phyloP scores from a whole-genome alignment of 2,113 vertebrate genomes.

The Brachirus orientalis region DNA sequence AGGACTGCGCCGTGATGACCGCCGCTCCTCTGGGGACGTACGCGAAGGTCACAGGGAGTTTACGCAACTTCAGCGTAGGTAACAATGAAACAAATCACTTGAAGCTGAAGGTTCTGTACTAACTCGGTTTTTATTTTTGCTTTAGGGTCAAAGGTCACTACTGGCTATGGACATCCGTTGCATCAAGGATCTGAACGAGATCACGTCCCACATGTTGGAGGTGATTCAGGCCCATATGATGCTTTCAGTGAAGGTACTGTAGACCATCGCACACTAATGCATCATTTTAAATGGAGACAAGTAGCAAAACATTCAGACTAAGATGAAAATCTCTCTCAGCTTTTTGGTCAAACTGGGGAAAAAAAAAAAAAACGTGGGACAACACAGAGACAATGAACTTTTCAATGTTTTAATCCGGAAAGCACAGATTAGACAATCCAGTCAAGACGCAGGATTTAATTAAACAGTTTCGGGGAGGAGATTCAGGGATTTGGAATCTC shows the following conservation, averaged over 20 bases:
- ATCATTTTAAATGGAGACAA: too few species aligned
- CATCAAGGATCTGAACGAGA: slow-evolving; percentile 88
- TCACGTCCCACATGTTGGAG: slow-evolving; percentile 90
- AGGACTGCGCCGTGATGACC: slow-evolving; percentile 75
- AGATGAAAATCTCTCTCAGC: too few species aligned
- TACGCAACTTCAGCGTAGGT: slow-evolving; percentile 84
- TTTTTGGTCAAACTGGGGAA: too few species aligned
- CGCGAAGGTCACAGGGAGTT: slow-evolving; percentile 86
- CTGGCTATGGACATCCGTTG: slow-evolving; percentile 84
- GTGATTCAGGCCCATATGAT: slow-evolving; percentile 86
- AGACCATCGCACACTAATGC: too few species aligned
- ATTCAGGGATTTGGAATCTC: too few species aligned
- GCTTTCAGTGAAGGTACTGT: slow-evolving; percentile 41
- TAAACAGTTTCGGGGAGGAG: too few species aligned
- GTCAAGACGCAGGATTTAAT: too few species aligned
- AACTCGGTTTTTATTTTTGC: background rate
- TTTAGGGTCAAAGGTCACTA: slow-evolving; percentile 86
- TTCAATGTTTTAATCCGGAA: too few species aligned
- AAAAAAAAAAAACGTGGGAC: too few species aligned
- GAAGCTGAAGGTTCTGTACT: background rate
- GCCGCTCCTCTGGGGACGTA: slow-evolving; percentile 86
- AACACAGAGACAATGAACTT: too few species aligned
- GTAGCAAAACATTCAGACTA: too few species aligned
- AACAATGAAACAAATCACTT: background rate
- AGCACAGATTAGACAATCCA: too few species aligned